Percentiles rank a stretch among this genome's conserved stretches.
Conservation (phyloP, 2,888 invertebrate species). For the Lithophane semibrunnea region DNA sequence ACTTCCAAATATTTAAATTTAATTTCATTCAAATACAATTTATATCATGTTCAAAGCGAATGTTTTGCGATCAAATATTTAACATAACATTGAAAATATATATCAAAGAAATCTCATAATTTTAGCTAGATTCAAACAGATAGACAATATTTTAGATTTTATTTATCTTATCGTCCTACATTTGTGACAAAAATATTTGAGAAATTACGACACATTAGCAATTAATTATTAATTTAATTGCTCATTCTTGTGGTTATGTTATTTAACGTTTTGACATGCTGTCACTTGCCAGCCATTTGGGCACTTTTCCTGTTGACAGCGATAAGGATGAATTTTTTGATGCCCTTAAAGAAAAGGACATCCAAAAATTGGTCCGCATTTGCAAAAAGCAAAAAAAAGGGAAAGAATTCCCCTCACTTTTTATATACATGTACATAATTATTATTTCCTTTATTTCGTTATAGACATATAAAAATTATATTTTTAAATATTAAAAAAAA, state of each 20-base stretch:
- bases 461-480: no score
- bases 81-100: conserved; percentile 35
- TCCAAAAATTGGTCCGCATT: no score
- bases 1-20: neutral
- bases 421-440: no score
- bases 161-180: conserved; percentile 37
- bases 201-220: neutral
- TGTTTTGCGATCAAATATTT: conserved; percentile 3
- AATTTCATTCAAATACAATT: conserved; percentile 35
- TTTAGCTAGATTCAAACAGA: conserved; percentile 33
- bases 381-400: no score
- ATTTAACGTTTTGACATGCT: neutral
- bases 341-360: no score
- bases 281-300: no score
- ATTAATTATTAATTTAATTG: neutral
- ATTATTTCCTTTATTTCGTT: no score
- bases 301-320: no score
- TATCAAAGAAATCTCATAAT: conserved; percentile 47
- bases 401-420: no score
- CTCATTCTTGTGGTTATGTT: neutral
- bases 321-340: no score
- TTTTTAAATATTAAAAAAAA: no score
- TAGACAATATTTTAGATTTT: conserved; percentile 21
- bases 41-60: conserved; percentile 52
- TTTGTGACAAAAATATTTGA: conserved; percentile 1